phyloP scores from a whole-genome alignment of 2,113 vertebrate species.

The Sigmodon hispidus region DNA sequence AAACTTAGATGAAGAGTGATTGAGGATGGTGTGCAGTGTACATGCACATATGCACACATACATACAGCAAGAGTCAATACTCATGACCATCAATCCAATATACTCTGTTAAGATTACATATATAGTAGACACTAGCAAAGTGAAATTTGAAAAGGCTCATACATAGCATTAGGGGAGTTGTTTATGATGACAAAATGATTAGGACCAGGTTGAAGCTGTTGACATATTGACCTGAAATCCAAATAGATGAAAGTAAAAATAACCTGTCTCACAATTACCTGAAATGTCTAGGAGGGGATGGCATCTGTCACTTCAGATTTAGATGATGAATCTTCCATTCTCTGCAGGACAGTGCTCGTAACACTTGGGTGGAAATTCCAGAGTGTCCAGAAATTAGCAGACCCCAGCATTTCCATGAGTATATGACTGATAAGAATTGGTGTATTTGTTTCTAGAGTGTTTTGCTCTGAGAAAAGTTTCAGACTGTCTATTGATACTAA shows the following conservation, averaged over 20 bases:
- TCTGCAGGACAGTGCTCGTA: not conserved
- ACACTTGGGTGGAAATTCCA: not conserved
- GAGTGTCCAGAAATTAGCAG: not conserved
- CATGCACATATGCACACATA: not conserved
- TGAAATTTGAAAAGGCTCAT: not conserved
- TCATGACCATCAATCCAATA: not conserved
- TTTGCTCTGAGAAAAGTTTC: not conserved
- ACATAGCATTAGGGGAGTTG: not conserved
- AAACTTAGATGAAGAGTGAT: not conserved
- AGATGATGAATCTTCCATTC: not conserved
- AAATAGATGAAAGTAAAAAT: not conserved
- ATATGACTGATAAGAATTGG: not conserved
- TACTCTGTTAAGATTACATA: not conserved
- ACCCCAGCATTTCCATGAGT: too few relatives aligned
- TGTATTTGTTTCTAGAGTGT: not conserved
- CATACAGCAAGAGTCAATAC: not conserved
- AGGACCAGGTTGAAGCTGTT: not conserved
- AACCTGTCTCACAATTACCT: not conserved
- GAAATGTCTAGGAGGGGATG: not conserved
- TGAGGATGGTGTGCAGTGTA: not conserved
- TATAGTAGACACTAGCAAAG: not conserved
- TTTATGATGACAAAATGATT: too few relatives aligned
- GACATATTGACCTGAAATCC: not conserved
- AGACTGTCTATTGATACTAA: not conserved
- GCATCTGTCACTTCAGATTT: too few relatives aligned